Evolutionary conservation across 2,888 invertebrate species (phyloP), one percentile per base, ranked within the genome.

Genomic region (Agonopterix heracliana): DNA sequence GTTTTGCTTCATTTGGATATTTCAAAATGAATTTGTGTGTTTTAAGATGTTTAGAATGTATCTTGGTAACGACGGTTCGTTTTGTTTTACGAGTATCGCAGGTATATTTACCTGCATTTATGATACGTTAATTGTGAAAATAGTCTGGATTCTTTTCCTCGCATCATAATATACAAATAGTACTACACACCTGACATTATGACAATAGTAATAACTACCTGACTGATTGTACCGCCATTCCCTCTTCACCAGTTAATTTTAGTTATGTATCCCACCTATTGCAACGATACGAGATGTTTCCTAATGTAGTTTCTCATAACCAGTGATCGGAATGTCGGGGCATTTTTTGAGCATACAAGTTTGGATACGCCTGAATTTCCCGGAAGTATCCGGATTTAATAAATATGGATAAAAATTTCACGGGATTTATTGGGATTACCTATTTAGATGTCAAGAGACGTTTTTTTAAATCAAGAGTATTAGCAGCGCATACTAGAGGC

Each of bases 221-320:
- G 74, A 76, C 73, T 75, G 75, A 77, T 53, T 60, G 63, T 61
- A 53, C 50, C 41, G 13, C 41, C 74, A 76, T 78, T 77, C 74
- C 71, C 70, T 70, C 70, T 14, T 67, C 63, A 66, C 53, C 68
- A 71, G 65, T 65, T 69, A 58, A 60, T 68, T 65, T 68, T 74
- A 68, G 74, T 69, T 62, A 74, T 61, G 59, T 63, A 70, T 77
- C 82, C 83, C 83, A 84, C 83, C 83, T 80, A 68, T 61, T 56
- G 54, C 60, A 66, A 69, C 53, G 57, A 64, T 67, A 66, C 66
- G 60, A 64, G 61, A 66, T 63, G 63, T 71, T 72, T 66, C 66
- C 67, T 74, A 70, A 56, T 64, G 44, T 54, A 49, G 41, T 54
- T 52, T 56, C 52, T 54, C 59, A 59, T 56, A 57, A 46, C n/a